Evolutionary conservation across 2,113 vertebrate genomes (phyloP), one percentile per base, ranked within the genome.

Genomic region (Pachypanchax playfairii): DNA sequence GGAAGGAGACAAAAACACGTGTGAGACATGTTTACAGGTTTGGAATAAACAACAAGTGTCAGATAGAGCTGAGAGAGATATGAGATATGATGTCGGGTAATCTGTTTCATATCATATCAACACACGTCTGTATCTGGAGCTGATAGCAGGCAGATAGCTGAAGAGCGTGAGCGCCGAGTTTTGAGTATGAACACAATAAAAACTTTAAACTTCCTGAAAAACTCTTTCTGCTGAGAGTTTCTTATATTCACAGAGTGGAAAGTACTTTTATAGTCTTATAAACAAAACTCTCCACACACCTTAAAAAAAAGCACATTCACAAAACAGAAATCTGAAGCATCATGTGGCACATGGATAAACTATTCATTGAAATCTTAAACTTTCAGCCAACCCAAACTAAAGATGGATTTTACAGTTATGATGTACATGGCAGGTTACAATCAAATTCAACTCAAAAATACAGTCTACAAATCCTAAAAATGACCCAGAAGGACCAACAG

Each of bases 41-140:
- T 39, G 6, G 4, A 5, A 13, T 9, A 9, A 46, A 58, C 28
- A 53, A 41, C 41, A 21, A 52, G 4, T 6, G 12, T 22, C 22
- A 31, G 22, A 21, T 25, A 20, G 17, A 20, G 26, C 54, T 52
- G 1, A 41, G 33, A 26, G 13, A 66, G 20, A 70, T 18, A 18
- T 15, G 17, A 57, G 55, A 75, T 77, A 65, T 70, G 29, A 62
- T 61, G 39, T 20, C 26, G 0, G 15, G 17, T 1, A 12, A 28
- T 24, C 6, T 7, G 5, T 5, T 11, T 1, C 1, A 20, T 42
- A 36, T 36, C 35, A 36, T 13, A 14, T 14, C 42, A 8, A 61
- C 7, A 47, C 28, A 35, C 5, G 3, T 14, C 12, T 11, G 17
- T 28, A 41, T 47, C 20, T 44, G 2, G 17, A 39, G 44, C 12